Base-by-base conservation (phyloP, 2,113 vertebrate genomes). In the Boulengerochromis microlepis region DNA sequence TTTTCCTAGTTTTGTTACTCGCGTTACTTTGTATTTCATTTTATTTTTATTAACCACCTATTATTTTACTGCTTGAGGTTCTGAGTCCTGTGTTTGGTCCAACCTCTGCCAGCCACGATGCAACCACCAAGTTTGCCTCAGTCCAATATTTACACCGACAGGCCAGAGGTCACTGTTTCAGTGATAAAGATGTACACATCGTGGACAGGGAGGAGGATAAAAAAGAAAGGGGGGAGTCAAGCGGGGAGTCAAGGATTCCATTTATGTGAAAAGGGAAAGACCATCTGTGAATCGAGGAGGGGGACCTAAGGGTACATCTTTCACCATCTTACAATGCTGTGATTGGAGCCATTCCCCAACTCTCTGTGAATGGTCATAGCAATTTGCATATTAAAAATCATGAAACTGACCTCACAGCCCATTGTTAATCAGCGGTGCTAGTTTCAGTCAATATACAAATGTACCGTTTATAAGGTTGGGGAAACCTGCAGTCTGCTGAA, bases 141-240 rank as follows among this genome's bases (percentile, higher is more conserved):
- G 57, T 61, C 57, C 57, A 61, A 31, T 61, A 61, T 61, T 61
- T 61, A 61, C 57, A 61, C 5, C 1, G 1, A 31, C 15, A 4
- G 57, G 15, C 26, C 57, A 61, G 57, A 10, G 26, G 57, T 61
- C 15, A 31, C 57, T 61, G 57, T 61, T 61, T 61, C 26, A 10
- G 15, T 0, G 57, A 61, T 61, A 2, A 18, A 59, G 26, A 59
- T 54, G 10, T 54, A 24, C 2, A 24, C 53, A 4, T 61, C 3
- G 1, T 61, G 15, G 15, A 61, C 57, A 61, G 2, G 57, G 15
- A 31, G 26, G 15, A 61, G 26, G 26, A 61, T 18, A 31, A 61
- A 31, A 61, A 31, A 1, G 26, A 59, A 59, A 59, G 26, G 1
- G 56, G 26, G 26, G 26, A 59, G 53, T 45, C 42, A 45, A 16